Evolutionary conservation across 2,888 invertebrate species (phyloP).

Genomic region (Colostygia pectinataria): DNA sequence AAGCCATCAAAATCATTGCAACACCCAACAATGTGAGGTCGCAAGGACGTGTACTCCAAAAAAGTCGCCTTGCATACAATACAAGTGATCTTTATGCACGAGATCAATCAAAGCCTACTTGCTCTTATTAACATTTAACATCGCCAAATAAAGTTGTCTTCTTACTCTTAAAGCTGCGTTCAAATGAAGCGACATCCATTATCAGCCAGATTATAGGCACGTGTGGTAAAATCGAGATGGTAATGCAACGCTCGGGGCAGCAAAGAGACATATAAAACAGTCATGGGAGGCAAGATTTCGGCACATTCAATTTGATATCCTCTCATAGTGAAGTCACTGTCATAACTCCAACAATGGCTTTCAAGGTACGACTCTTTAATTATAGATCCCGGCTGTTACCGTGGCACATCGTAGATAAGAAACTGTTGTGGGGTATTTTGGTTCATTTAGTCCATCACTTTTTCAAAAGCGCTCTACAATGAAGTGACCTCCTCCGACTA

Average conservation of each 20-base stretch:
- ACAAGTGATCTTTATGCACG: slow-evolving; percentile 66
- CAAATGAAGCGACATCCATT: slow-evolving; percentile 45
- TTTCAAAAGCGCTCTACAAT: neutral
- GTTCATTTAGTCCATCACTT: too few species aligned
- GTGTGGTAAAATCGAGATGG: slow-evolving; percentile 28
- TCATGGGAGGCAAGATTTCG: slow-evolving; percentile 43
- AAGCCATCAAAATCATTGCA: slow-evolving; percentile 29
- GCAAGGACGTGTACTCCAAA: slow-evolving; percentile 57
- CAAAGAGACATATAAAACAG: slow-evolving; percentile 64
- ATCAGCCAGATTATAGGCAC: slow-evolving; percentile 51
- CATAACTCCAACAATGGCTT: slow-evolving; percentile 62
- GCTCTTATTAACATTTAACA: slow-evolving; percentile 50
- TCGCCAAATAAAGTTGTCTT: slow-evolving; percentile 43
- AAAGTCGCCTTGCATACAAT: slow-evolving; percentile 55
- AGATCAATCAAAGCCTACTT: slow-evolving; percentile 65
- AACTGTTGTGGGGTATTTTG: too few species aligned
- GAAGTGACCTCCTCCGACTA: too few species aligned
- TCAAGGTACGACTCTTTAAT: slow-evolving; percentile 56
- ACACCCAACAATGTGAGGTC: slow-evolving; percentile 28
- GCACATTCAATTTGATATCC: slow-evolving; percentile 70
- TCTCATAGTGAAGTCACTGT: slow-evolving; percentile 61
- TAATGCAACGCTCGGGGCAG: slow-evolving; percentile 59
- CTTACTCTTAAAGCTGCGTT: slow-evolving; percentile 29
- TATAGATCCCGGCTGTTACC: neutral
- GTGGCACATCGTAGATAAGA: too few species aligned